A percentile compares a stretch with the other conserved stretches of the same genome.
Conservation (phyloP, 2,113 vertebrate genomes). For the Tachycineta bicolor region DNA sequence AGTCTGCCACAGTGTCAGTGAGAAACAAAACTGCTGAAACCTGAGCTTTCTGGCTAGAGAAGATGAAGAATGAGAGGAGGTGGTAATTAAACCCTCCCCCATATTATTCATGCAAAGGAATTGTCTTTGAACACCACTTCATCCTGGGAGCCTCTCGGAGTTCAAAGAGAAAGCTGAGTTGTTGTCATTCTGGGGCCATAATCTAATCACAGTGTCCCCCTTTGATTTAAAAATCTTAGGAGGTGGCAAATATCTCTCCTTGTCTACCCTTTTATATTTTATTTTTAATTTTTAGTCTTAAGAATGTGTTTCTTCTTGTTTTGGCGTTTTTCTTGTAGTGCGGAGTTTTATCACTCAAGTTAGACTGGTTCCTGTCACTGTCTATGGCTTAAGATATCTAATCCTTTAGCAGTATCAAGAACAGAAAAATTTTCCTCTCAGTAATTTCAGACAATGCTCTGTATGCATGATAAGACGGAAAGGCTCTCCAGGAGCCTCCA, state of each 20-base stretch:
- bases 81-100: conserved; percentile 70
- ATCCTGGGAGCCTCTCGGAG: conserved; percentile 52
- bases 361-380: background rate
- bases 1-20: conserved; percentile 23
- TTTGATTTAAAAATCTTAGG: conserved; percentile 65
- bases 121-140: conserved; percentile 70
- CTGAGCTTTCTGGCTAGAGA: conserved; percentile 55
- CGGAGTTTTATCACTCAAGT: background rate
- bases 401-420: background rate
- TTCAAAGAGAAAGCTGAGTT: conserved; percentile 68
- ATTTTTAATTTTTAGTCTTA: background rate
- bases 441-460: background rate
- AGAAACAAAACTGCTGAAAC: conserved; percentile 66
- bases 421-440: background rate
- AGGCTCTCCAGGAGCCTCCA: background rate
- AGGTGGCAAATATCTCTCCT: conserved; percentile 22
- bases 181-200: conserved; percentile 57
- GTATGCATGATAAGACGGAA: background rate
- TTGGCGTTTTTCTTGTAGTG: background rate
- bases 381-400: background rate
- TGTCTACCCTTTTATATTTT: background rate
- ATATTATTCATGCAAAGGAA: conserved; percentile 69
- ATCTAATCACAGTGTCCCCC: conserved; percentile 56
- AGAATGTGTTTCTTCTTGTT: background rate
- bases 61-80: conserved; percentile 64